These are phyloP conservation scores for Drosophila elegans DNA, from an alignment of 1,140 invertebrate species.

Conservation along the genomic window DNA sequence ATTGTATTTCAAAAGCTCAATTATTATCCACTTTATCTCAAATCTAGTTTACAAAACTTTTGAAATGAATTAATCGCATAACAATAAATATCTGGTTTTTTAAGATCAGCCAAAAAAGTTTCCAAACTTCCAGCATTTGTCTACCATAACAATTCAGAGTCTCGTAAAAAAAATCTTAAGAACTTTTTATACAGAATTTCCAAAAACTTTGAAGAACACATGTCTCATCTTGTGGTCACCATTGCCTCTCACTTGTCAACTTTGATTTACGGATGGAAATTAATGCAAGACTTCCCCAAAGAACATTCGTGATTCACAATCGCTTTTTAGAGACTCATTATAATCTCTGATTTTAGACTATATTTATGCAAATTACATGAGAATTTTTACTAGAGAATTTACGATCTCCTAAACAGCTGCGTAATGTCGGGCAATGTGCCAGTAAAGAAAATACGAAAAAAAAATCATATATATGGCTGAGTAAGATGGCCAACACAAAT, in stretches of 20 bases:
- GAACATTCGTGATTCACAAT: conserved; percentile 45
- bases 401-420: conserved; percentile 70
- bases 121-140: conserved; percentile 1
- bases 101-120: not conserved
- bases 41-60: not conserved
- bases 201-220: conserved; percentile 17
- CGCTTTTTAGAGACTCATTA: conserved; percentile 39
- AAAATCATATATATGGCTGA: conserved; percentile 33
- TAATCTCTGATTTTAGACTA: conserved; percentile 16
- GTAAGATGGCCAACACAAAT: conserved; percentile 61
- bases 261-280: conserved; percentile 64
- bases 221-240: conserved; percentile 33
- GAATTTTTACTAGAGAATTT: conserved; percentile 40
- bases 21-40: not conserved
- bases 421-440: conserved; percentile 77
- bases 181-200: conserved; percentile 14
- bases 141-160: conserved; percentile 17
- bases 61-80: not conserved
- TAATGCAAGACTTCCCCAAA: conserved; percentile 26
- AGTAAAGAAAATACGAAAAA: conserved; percentile 40
- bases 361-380: conserved; percentile 60
- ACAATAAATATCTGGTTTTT: not conserved
- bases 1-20: not conserved
- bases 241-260: conserved; percentile 38
- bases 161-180: conserved; percentile 39